Percentiles rank a stretch among this genome's conserved stretches.
Evolutionary conservation across 2,113 vertebrate species (phyloP).

Genomic region (Narcine bancroftii): DNA sequence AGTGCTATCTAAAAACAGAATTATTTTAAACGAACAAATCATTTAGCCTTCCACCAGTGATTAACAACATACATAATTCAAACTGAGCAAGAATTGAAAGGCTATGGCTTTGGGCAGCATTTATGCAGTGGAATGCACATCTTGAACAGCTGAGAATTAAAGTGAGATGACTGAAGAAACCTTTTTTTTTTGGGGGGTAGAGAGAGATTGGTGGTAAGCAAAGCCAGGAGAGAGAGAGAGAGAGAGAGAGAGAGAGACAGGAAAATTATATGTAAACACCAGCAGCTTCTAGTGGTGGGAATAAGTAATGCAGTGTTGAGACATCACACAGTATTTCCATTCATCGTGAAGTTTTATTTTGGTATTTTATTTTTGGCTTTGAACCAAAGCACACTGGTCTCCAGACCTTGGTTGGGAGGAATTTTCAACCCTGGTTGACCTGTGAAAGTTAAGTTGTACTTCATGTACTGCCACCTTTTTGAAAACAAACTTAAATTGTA

Average conservation of each 20-base stretch:
- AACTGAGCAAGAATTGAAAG: background rate
- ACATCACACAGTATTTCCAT: constrained; percentile 23
- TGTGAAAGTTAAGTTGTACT: constrained; percentile 25
- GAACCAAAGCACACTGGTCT: background rate
- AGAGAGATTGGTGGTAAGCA: no score
- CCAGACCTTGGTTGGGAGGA: constrained; percentile 10
- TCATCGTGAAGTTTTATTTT: background rate
- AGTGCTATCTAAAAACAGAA: background rate
- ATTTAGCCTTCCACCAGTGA: background rate
- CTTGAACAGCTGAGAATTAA: background rate
- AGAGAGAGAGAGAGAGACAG: background rate
- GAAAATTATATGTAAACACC: background rate
- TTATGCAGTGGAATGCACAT: background rate
- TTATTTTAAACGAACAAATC: background rate
- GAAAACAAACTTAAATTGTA: constrained; percentile 22
- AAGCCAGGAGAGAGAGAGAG: background rate
- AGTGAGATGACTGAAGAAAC: background rate
- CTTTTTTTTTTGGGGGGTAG: no score
- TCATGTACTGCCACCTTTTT: background rate
- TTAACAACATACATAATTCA: background rate
- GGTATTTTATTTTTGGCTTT: background rate
- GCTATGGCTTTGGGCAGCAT: background rate
- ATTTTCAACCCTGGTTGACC: constrained; percentile 36
- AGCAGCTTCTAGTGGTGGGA: constrained; percentile 33
- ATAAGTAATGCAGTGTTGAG: background rate